Evolutionary conservation across 2,888 invertebrate genomes (phyloP).

Genomic region (Eubasilissa splendida): DNA sequence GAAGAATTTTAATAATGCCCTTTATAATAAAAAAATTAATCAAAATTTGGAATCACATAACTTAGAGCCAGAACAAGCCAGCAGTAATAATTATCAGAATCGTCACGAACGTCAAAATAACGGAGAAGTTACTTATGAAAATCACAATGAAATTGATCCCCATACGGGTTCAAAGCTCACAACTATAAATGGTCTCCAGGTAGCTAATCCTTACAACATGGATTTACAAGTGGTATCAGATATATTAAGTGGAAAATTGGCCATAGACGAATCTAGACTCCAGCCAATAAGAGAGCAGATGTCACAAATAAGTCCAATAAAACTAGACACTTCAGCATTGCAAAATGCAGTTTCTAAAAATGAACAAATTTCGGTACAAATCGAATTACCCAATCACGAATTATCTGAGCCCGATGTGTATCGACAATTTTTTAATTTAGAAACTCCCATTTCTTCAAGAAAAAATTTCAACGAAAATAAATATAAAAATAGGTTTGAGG

Average conservation of each 20-base stretch:
- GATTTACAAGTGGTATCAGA: constrained; percentile 70
- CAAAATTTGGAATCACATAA: constrained; percentile 70
- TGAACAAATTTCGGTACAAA: constrained; percentile 45
- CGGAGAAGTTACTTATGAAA: constrained; percentile 36
- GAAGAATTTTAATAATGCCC: constrained; percentile 64
- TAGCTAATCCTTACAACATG: constrained; percentile 72
- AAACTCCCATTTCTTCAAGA: constrained; percentile 1
- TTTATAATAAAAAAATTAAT: constrained; percentile 66
- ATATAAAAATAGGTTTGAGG: constrained; percentile 20
- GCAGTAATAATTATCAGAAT: constrained; percentile 39
- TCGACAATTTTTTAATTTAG: constrained; percentile 21
- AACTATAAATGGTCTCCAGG: constrained; percentile 70
- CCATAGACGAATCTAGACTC: constrained; percentile 65
- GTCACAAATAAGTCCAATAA: constrained; percentile 43
- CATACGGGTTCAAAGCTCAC: constrained; percentile 61
- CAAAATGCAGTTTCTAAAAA: constrained; percentile 41
- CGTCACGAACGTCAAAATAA: constrained; percentile 40
- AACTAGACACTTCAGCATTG: constrained; percentile 49
- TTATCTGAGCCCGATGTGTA: constrained; percentile 16
- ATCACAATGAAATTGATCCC: constrained; percentile 61
- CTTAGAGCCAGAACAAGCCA: constrained; percentile 64
- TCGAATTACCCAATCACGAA: constrained; percentile 46
- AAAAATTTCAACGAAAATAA: constrained; percentile 18
- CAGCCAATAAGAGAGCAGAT: constrained; percentile 63
- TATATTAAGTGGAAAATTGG: constrained; percentile 68